Base-by-base conservation (phyloP, 2,113 vertebrate genomes). In the Esox niger region DNA sequence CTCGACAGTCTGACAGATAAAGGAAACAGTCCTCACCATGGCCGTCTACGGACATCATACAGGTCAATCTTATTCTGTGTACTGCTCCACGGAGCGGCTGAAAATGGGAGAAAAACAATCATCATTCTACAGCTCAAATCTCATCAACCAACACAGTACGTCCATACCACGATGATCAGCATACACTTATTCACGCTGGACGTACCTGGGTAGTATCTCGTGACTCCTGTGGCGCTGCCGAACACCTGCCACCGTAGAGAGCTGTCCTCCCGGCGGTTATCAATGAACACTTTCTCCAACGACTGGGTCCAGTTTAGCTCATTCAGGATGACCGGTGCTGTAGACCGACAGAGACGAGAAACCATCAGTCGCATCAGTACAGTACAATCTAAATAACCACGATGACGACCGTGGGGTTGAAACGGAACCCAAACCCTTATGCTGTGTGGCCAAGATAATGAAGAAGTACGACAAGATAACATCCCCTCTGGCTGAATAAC, bases 11-110 rank as follows among this genome's bases (percentile, higher is more conserved):
- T n/a, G n/a, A n/a, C n/a, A n/a, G n/a, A n/a, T n/a, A n/a, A n/a
- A n/a, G n/a, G n/a, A n/a, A n/a, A n/a, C n/a, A n/a, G 38, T 43
- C 71, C 95, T 95, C 84, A 99, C 97, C 97, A 99, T 11, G 96
- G 96, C 79, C 97, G 92, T 75, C 97, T 90, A 86, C 97, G 95
- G 64, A 99, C 97, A 0, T 99, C 97, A 0, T 99, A 99, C 75
- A 99, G 92, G 90, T 98, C 97, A 2, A 99, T 98, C 92, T 98
- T 98, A 78, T 98, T n/a, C n/a, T 97, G 77, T 95, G 95, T 1
- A 94, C 94, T 87, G n/a, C 93, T 93, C 97, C 97, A 99, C 0
- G 95, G 95, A 57, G 96, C 95, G 69, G 97, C 97, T 98, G 88
- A 63, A 8, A 43, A 47, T 9, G 59, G 58, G 58, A 70, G 68